A percentile compares a stretch with the other conserved stretches of the same genome.
Conservation (phyloP, 2,888 invertebrate genomes). For the Caenorhabditis angaria region DNA sequence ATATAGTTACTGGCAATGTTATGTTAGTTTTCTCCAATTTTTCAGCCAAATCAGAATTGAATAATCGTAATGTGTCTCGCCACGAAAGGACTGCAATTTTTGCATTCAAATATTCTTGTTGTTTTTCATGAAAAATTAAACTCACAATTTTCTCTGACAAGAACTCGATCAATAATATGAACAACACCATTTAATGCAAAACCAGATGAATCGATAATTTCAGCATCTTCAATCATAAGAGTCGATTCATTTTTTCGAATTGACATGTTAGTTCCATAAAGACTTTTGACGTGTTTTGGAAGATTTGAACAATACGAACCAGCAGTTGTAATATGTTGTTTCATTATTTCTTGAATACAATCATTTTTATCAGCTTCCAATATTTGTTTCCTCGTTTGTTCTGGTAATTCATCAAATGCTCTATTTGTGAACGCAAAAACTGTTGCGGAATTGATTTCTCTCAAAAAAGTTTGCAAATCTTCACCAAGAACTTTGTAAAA, state of each 20-base stretch:
- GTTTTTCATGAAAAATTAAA: neutral
- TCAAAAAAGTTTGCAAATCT: neutral
- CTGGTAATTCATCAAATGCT: constrained; percentile 5
- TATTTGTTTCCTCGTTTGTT: neutral
- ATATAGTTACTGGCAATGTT: neutral
- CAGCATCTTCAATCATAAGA: neutral
- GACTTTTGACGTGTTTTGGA: neutral
- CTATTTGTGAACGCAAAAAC: constrained; percentile 11
- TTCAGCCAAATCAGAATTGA: constrained; percentile 4
- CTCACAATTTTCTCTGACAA: constrained; percentile 11
- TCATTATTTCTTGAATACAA: constrained; percentile 6
- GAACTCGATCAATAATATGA: constrained; percentile 5
- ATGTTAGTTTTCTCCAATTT: neutral
- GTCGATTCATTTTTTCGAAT: neutral
- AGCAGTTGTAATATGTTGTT: neutral
- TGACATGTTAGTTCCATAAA: neutral
- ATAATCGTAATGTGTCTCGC: neutral
- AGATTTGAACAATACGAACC: neutral
- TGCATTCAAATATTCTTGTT: neutral
- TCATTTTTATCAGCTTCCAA: neutral
- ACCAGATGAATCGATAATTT: neutral
- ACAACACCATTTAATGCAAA: constrained; percentile 11
- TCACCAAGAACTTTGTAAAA: neutral
- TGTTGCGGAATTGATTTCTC: neutral
- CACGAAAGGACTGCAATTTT: constrained; percentile 10